Evolutionary conservation across 2,113 vertebrate species (phyloP), one percentile per base, ranked within the genome.

Genomic region (Solea senegalensis): DNA sequence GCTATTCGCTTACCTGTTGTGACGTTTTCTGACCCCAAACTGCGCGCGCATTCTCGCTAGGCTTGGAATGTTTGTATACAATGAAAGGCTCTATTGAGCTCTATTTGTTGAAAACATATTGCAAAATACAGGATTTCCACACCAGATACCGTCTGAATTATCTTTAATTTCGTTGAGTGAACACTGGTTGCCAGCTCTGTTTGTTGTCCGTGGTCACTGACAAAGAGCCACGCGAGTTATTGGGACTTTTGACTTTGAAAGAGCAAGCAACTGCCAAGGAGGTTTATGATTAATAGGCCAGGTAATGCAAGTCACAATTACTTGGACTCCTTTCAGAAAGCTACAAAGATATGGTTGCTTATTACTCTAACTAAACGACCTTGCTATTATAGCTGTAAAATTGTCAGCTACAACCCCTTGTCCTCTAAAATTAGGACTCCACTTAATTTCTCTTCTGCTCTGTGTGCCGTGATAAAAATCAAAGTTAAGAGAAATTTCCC

Each of bases 401-500:
- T 56, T 86, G 73, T 80, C 68, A 72, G 44, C 40, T 69, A 67
- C 76, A 53, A 77, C 44, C 55, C 63, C 76, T 78, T 76, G 74
- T 83, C 78, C 80, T 76, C 26, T 28, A 67, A 85, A 84, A 86
- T 48, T 76, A 65, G 41, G 72, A 67, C 63, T 84, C 60, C 73
- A 71, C 57, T 82, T 76, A 69, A 83, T 86, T 87, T 81, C 53
- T 60, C 46, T 28, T 72, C 59, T 43, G 65, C 65, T 80, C 66
- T 11, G 21, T 56, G 44, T 56, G 55, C 14, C 58, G 26, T 57
- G 83, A 88, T 88, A 80, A 79, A 83, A 86, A 89, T 83, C 82
- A 81, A 11, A 89, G 78, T 40, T 59, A 63, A 69, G 72, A 39
- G 83, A 86, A 85, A 69, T 68, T 75, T 74, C 85, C 80, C 78